A percentile compares a stretch with the other conserved stretches of the same genome.
Evolutionary conservation across 53 echinoderm and acorn worm species (phyloP).

Genomic region (Holothuria leucospilota): DNA sequence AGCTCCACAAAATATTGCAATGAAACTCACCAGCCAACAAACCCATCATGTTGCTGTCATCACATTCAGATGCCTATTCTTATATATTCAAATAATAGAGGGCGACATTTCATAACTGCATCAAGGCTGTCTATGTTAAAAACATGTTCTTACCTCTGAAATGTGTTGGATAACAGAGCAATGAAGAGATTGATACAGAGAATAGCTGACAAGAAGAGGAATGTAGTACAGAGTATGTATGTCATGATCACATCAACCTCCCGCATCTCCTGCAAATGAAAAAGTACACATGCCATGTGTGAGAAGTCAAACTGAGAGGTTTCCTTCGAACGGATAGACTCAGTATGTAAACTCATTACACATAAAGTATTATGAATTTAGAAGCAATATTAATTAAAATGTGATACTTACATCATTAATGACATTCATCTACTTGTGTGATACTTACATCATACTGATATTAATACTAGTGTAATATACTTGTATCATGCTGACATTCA

Average conservation of each 20-base stretch:
- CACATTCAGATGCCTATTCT: no score
- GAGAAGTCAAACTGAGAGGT: background rate
- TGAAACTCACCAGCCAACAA: no score
- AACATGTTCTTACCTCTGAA: conserved; percentile 75
- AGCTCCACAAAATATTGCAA: no score
- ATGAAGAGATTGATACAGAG: conserved; percentile 92
- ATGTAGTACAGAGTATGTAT: conserved; percentile 76
- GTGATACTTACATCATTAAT: background rate
- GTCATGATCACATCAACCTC: conserved; percentile 78
- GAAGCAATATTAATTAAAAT: no score
- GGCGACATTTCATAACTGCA: no score
- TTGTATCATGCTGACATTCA: no score
- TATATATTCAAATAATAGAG: no score
- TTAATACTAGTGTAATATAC: conserved; percentile 84
- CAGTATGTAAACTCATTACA: no score
- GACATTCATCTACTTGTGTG: background rate
- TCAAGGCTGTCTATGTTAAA: background rate
- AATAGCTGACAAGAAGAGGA: conserved; percentile 84
- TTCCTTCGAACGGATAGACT: no score
- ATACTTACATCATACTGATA: background rate
- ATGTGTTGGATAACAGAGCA: conserved; percentile 92
- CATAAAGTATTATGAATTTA: no score
- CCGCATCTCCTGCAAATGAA: conserved; percentile 76
- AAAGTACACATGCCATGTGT: no score
- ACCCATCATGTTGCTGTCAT: no score